Conservation (phyloP, 2,888 invertebrate species). For the Euproctis similis region DNA sequence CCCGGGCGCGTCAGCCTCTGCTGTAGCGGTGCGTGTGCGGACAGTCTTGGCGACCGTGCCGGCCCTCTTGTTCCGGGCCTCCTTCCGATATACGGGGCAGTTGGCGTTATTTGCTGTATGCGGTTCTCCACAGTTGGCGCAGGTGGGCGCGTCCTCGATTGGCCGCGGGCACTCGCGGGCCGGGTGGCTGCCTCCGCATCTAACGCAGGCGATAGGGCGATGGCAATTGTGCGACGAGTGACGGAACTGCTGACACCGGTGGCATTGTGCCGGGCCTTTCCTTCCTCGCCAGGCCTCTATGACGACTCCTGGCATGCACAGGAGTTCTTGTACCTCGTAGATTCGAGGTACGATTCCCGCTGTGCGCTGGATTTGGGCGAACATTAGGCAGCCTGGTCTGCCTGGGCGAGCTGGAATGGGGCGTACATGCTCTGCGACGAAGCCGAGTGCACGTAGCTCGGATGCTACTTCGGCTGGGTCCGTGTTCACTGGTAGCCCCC, state of each 20-base stretch:
- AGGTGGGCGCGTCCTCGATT: neutral
- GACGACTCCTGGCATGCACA: slow-evolving; percentile 16
- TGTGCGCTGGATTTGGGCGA: neutral
- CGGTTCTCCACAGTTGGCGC: slow-evolving; percentile 5
- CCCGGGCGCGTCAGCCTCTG: neutral
- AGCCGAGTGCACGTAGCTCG: neutral
- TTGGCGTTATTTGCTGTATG: slow-evolving; percentile 7
- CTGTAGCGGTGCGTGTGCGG: no score
- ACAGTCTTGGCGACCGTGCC: neutral
- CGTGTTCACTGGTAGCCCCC: slow-evolving; percentile 1
- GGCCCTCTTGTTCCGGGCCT: neutral
- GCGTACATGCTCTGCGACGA: neutral
- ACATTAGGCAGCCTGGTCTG: neutral
- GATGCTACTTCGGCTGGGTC: neutral
- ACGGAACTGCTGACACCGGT: slow-evolving; percentile 18
- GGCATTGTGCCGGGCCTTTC: slow-evolving; percentile 16
- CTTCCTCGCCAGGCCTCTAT: slow-evolving; percentile 15
- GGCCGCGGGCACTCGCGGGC: slow-evolving; percentile 10
- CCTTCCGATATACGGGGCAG: slow-evolving; percentile 2
- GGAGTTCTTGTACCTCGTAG: slow-evolving; percentile 9
- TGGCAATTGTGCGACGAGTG: slow-evolving; percentile 19
- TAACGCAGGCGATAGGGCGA: slow-evolving; percentile 7
- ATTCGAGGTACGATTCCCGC: slow-evolving; percentile 7
- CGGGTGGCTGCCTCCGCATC: slow-evolving; percentile 8
- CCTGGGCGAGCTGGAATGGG: neutral